Base-by-base conservation (phyloP, 2,888 invertebrate genomes). In the Cartodere bifasciata region DNA sequence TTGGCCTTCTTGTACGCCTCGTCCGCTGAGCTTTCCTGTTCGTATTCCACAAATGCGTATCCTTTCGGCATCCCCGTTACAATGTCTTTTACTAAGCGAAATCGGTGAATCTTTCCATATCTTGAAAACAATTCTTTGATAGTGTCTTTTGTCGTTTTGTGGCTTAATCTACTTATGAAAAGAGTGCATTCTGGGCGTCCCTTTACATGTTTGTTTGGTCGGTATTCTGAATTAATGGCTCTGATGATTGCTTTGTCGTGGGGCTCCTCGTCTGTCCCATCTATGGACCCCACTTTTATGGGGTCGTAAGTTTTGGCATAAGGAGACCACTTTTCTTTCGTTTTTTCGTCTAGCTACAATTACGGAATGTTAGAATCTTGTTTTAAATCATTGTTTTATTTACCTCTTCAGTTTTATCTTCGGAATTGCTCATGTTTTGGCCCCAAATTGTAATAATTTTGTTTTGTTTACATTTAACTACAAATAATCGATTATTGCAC, bases 31-130 rank as follows among this genome's bases (percentile, higher is more conserved):
- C 61, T 58, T 39, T 65, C 62, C 13, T 64, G 67, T 40, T 72
- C 71, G 60, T 71, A 88, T 58, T 87, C 87, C n/a, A 90, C 67
- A 56, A 90, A 90, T 1, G 77, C 87, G 52, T 90, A 90, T 31
- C 82, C 73, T 53, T 78, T 78, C 0, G 86, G 82, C 47, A 72
- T 70, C n/a, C 53, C 85, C 0, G 88, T 90, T 0, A 90, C 80
- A 28, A 87, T 69, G 49, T 90, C 86, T 45, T 74, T 68, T 3
- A 90, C 68, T 31, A 90, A 46, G 32, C 70, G 58, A 50, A 80
- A 67, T 39, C 67, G 56, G 44, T 70, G 50, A 37, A 85, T 63
- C 52, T 69, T 63, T 7, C 85, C 80, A 64, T 68, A 75, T 50
- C 70, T 69, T 39, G 68, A 63, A 58, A 77, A 73, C 42, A 69